phyloP scores from a whole-genome alignment of 2,888 invertebrate species.

The Yponomeuta malinellus region DNA sequence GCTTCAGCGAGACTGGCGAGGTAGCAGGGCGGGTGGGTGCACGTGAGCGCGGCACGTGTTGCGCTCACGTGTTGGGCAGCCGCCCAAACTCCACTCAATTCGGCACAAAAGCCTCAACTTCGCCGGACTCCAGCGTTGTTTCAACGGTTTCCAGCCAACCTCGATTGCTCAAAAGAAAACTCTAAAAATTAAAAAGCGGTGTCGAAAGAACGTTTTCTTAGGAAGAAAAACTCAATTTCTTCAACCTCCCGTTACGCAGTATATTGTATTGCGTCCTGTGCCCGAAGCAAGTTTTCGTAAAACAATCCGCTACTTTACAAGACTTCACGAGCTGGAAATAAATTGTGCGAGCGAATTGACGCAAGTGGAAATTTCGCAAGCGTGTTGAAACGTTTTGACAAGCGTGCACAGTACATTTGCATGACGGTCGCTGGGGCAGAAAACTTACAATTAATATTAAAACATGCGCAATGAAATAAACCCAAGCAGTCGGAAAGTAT shows the following conservation, averaged over 20 bases:
- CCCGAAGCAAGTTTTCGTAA: constrained; percentile 1
- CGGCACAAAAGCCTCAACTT: constrained; percentile 6
- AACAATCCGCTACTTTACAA: constrained; percentile 9
- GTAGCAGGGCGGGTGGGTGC: not conserved
- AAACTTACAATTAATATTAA: constrained; percentile 73
- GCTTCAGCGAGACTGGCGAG: not conserved
- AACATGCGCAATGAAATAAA: constrained; percentile 70
- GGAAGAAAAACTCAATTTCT: not conserved
- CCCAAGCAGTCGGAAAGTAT: constrained; percentile 67
- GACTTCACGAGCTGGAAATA: not conserved
- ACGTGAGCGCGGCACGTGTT: constrained; percentile 16
- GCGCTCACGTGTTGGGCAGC: constrained; percentile 13
- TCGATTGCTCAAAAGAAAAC: constrained; percentile 4
- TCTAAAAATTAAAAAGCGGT: not conserved
- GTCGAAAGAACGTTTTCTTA: not conserved
- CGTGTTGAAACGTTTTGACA: constrained; percentile 50
- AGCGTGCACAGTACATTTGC: constrained; percentile 41
- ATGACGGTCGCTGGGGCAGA: constrained; percentile 50
- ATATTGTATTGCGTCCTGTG: no score
- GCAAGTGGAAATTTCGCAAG: not conserved
- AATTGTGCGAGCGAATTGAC: not conserved
- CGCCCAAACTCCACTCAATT: constrained; percentile 4
- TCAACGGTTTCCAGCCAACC: constrained; percentile 8
- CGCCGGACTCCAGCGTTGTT: not conserved
- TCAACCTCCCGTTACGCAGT: not conserved